phyloP scores from a whole-genome alignment of 2,113 vertebrate genomes.

The Salvelinus fontinalis region DNA sequence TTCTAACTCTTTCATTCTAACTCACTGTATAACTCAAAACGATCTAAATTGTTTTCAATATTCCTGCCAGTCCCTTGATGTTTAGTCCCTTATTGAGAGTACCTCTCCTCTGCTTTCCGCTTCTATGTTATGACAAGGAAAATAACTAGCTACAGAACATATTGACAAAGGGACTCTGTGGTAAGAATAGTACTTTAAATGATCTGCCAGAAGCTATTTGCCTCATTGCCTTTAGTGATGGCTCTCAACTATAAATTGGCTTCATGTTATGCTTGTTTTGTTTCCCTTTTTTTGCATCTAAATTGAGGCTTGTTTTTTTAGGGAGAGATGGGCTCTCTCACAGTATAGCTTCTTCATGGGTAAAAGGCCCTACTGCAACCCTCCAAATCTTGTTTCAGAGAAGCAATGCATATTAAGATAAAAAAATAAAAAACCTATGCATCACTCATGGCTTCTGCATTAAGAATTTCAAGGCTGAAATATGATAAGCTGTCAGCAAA shows the following conservation, averaged over 20 bases:
- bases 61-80: not conserved
- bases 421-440: slow-evolving; percentile 6
- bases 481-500: slow-evolving; percentile 43
- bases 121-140: slow-evolving; percentile 25
- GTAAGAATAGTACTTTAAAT: slow-evolving; percentile 44
- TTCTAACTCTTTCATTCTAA: too few relatives aligned
- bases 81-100: not conserved
- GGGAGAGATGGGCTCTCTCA: slow-evolving; percentile 17
- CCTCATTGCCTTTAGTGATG: slow-evolving; percentile 48
- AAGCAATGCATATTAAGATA: slow-evolving; percentile 29
- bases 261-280: slow-evolving; percentile 50
- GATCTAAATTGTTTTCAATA: not conserved
- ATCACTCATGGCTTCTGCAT: slow-evolving; percentile 29
- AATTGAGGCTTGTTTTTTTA: slow-evolving; percentile 43
- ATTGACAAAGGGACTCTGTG: slow-evolving; percentile 29
- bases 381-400: slow-evolving; percentile 34
- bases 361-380: slow-evolving; percentile 26
- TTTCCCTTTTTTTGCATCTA: slow-evolving; percentile 39
- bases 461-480: slow-evolving; percentile 34
- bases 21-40: not conserved
- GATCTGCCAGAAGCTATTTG: slow-evolving; percentile 52
- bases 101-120: slow-evolving; percentile 26
- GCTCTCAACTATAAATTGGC: slow-evolving; percentile 54
- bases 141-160: slow-evolving; percentile 33
- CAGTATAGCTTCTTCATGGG: slow-evolving; percentile 8